These are phyloP conservation scores for Canis aureus DNA, from an alignment of 2,113 vertebrate species.

Conservation along the genomic window DNA sequence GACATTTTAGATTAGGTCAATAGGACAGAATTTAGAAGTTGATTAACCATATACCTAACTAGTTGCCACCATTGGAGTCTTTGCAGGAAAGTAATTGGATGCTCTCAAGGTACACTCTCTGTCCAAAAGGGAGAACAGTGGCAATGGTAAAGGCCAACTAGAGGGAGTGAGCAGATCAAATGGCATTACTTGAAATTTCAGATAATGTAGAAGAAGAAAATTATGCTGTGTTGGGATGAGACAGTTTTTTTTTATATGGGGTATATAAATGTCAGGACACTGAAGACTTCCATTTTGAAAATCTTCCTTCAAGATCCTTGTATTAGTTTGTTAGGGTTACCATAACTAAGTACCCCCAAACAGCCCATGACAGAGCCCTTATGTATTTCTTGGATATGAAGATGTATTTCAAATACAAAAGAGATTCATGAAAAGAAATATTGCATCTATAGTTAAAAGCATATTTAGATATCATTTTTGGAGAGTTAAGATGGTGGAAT, in stretches of 20 bases:
- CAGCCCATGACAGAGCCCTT: not conserved
- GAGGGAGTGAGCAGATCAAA: not conserved
- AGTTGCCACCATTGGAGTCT: not conserved
- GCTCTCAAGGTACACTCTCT: not conserved
- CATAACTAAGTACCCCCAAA: not conserved
- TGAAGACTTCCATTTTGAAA: not conserved
- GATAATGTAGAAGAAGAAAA: not conserved
- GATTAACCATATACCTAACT: slow-evolving; percentile 32
- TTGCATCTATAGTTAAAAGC: not conserved
- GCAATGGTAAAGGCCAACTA: not conserved
- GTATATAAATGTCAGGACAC: not conserved
- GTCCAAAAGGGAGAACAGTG: not conserved
- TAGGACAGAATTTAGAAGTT: slow-evolving; percentile 53
- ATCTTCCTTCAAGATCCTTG: not conserved
- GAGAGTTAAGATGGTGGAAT: not conserved
- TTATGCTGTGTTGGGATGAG: slow-evolving; percentile 17
- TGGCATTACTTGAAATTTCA: not conserved
- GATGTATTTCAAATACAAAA: slow-evolving; percentile 22
- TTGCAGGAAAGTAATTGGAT: not conserved
- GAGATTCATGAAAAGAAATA: slow-evolving; percentile 11
- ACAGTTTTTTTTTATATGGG: not conserved
- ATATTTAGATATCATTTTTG: not conserved
- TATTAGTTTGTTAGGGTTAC: not conserved
- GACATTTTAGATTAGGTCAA: slow-evolving; percentile 18
- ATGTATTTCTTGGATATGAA: not conserved